Percentiles rank a stretch among this genome's conserved stretches.
phyloP scores from a whole-genome alignment of 1,140 invertebrate species.

The Zaprionus nigranus region DNA sequence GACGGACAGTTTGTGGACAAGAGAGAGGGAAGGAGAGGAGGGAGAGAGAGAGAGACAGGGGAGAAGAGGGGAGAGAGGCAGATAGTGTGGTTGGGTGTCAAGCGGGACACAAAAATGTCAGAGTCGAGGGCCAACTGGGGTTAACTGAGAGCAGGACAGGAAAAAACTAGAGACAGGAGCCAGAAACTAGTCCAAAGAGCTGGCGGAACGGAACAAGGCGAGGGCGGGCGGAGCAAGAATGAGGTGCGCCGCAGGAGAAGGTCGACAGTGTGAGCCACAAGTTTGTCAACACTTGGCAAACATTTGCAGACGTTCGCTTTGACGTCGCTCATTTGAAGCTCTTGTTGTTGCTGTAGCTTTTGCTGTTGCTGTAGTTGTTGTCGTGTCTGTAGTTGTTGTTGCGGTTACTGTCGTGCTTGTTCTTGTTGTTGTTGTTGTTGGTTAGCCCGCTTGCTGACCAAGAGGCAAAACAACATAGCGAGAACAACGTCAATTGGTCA shows the following conservation, averaged over 20 bases:
- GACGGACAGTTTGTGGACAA: slow-evolving; percentile 56
- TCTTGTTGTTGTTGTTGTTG: slow-evolving; percentile 42
- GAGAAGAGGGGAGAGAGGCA: slow-evolving; percentile 1
- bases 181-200: not conserved
- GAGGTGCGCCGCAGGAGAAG: not conserved
- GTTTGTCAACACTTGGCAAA: slow-evolving; percentile 68
- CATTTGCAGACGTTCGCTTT: slow-evolving; percentile 68
- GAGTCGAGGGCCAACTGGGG: slow-evolving; percentile 18
- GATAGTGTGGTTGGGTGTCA: no score
- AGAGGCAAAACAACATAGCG: slow-evolving; percentile 33
- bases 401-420: slow-evolving; percentile 21
- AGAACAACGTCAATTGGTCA: slow-evolving; percentile 65
- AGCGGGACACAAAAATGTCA: slow-evolving; percentile 1
- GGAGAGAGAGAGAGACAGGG: not conserved
- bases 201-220: not conserved
- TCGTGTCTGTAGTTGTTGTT: slow-evolving; percentile 37
- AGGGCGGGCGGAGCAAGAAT: not conserved
- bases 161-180: not conserved
- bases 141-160: slow-evolving; percentile 1
- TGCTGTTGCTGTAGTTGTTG: slow-evolving; percentile 4
- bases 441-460: slow-evolving; percentile 42
- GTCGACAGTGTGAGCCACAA: slow-evolving; percentile 44
- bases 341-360: slow-evolving; percentile 16
- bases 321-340: slow-evolving; percentile 6
- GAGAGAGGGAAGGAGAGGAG: not conserved